Conservation (phyloP, 2,888 invertebrate genomes). For the Augiades crinisus region DNA sequence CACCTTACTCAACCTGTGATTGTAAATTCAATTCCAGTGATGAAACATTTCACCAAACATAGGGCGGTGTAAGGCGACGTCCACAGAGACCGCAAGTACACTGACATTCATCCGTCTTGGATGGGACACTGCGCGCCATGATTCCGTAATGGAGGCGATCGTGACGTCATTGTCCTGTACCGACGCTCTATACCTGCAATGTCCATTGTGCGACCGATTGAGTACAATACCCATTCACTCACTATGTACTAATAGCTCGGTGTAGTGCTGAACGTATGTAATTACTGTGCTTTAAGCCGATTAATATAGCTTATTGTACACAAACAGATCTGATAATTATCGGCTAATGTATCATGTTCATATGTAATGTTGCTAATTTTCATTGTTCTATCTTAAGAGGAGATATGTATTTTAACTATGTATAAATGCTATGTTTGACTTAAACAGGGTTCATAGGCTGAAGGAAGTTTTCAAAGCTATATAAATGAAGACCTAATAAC, state of each 20-base stretch:
- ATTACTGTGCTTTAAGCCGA: slow-evolving; percentile 54
- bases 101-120: slow-evolving; percentile 35
- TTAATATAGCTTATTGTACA: slow-evolving; percentile 50
- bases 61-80: not conserved
- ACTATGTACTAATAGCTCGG: slow-evolving; percentile 36
- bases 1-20: not conserved
- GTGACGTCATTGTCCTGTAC: slow-evolving; percentile 41
- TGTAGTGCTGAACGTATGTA: slow-evolving; percentile 39
- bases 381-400: slow-evolving; percentile 1
- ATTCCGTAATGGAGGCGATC: slow-evolving; percentile 42
- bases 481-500: no score
- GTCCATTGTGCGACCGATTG: slow-evolving; percentile 60
- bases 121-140: slow-evolving; percentile 34
- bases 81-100: slow-evolving; percentile 30
- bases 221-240: slow-evolving; percentile 58
- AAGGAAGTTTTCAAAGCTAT: no score
- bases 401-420: no score
- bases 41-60: slow-evolving; percentile 9
- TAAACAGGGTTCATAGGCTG: no score
- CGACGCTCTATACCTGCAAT: slow-evolving; percentile 36
- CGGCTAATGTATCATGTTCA: slow-evolving; percentile 23
- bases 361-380: slow-evolving; percentile 10
- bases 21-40: slow-evolving; percentile 12
- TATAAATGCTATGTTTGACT: no score
- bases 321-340: slow-evolving; percentile 36